Conservation (phyloP, 2,888 invertebrate genomes). For the Xylota sylvarum region DNA sequence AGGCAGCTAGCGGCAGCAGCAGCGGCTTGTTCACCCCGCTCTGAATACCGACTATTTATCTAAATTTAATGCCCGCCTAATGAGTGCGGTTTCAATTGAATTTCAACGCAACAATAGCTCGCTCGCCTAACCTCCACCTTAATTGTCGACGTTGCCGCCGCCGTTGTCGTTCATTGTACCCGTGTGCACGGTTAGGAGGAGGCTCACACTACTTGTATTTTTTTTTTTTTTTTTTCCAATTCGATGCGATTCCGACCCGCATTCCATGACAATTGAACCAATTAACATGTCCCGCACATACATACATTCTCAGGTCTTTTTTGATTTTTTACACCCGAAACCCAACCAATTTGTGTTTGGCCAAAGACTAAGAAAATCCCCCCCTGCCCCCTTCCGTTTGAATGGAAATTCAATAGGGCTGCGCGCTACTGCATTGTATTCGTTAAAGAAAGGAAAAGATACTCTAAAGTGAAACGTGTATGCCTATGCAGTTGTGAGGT, state of each 20-base stretch:
- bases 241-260: constrained; percentile 47
- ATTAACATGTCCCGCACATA: constrained; percentile 44
- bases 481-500: not conserved
- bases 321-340: constrained; percentile 49
- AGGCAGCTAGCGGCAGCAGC: too few relatives aligned
- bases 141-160: constrained; percentile 46
- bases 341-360: constrained; percentile 33
- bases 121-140: constrained; percentile 65
- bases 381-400: too few relatives aligned
- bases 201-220: not conserved
- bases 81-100: constrained; percentile 68
- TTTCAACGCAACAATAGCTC: constrained; percentile 51
- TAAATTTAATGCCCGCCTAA: constrained; percentile 60
- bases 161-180: constrained; percentile 49
- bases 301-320: not conserved
- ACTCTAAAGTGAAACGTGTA: constrained; percentile 31
- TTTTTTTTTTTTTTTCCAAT: constrained; percentile 15
- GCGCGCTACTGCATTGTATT: not conserved
- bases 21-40: too few relatives aligned
- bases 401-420: constrained; percentile 3
- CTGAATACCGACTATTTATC: constrained; percentile 56
- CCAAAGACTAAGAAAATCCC: not conserved
- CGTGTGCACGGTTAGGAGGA: not conserved
- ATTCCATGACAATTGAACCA: constrained; percentile 58
- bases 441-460: not conserved